Conservation (phyloP, 2,797 vertebrate genomes). For the Xenentodon cancila region DNA sequence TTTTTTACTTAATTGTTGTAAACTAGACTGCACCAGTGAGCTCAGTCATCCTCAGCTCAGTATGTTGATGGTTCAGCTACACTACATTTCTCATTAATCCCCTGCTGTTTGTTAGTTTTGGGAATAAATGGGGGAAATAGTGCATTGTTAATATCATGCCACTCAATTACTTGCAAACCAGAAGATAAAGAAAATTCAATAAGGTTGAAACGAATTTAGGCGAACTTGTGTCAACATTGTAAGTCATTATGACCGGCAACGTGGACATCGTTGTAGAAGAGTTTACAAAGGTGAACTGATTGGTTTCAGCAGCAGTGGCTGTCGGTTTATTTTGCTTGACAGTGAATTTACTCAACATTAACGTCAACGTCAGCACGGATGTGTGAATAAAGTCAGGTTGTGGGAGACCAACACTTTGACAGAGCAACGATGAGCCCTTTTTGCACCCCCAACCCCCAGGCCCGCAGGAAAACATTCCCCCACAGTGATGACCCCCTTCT, state of each 20-base stretch:
- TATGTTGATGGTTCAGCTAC: conserved; percentile 65
- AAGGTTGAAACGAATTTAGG: conserved; percentile 18
- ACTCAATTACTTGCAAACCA: conserved; percentile 51
- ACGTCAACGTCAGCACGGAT: no score
- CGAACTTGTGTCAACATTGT: conserved; percentile 5
- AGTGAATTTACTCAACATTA: no score
- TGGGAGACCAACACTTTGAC: neutral
- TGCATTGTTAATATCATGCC: conserved; percentile 50
- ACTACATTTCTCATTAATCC: conserved; percentile 77
- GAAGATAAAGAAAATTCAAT: conserved; percentile 27
- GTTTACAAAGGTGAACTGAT: conserved; percentile 2
- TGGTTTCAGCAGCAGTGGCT: neutral
- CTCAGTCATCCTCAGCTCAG: conserved; percentile 55
- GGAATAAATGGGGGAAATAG: conserved; percentile 35
- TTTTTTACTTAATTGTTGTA: conserved; percentile 33
- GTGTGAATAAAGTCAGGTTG: no score
- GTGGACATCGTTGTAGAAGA: conserved; percentile 9
- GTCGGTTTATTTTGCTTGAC: no score
- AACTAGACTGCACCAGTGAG: conserved; percentile 48
- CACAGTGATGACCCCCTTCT: conserved; percentile 13
- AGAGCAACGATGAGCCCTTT: neutral
- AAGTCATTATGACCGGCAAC: conserved; percentile 8
- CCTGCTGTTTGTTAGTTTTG: conserved; percentile 77
- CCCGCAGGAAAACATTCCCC: conserved; percentile 37
- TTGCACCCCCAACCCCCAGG: neutral